phyloP scores from a whole-genome alignment of 2,888 invertebrate species.

The Caenorhabditis macrosperma region DNA sequence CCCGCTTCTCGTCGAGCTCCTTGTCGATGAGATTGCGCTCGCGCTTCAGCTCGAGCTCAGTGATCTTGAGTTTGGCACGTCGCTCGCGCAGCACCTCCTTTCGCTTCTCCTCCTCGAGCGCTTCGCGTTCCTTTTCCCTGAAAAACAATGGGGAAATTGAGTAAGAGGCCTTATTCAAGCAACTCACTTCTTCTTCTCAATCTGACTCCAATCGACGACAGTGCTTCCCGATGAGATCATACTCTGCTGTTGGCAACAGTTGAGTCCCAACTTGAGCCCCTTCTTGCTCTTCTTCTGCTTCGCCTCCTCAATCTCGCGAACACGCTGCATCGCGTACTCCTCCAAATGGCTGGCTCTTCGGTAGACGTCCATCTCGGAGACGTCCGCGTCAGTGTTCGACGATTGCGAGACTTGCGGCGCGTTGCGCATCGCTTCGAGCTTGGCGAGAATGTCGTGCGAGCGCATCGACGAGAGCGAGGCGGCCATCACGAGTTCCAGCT shows the following conservation, averaged over 20 bases:
- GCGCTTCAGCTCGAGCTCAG: conserved; percentile 59
- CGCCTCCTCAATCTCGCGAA: conserved; percentile 64
- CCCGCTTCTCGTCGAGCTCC: conserved; percentile 57
- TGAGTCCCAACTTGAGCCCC: conserved; percentile 60
- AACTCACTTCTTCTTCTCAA: conserved; percentile 64
- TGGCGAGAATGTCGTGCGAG: conserved; percentile 74
- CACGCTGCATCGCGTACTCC: conserved; percentile 69
- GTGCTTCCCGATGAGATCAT: conserved; percentile 68
- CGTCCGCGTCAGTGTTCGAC: conserved; percentile 53
- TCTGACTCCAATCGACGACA: conserved; percentile 63
- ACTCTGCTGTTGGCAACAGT: conserved; percentile 66
- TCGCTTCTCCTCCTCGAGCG: conserved; percentile 64
- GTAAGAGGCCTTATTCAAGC: neutral
- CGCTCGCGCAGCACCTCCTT: conserved; percentile 66
- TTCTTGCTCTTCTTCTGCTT: conserved; percentile 65
- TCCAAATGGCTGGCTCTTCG: conserved; percentile 73
- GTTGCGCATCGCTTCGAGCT: conserved; percentile 65
- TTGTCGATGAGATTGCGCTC: conserved; percentile 62
- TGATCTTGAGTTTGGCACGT: conserved; percentile 66
- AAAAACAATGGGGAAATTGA: conserved; percentile 15
- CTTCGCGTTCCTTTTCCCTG: conserved; percentile 62
- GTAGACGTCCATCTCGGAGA: conserved; percentile 73
- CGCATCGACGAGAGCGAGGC: conserved; percentile 75
- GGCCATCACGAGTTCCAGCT: conserved; percentile 85
- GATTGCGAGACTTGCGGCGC: conserved; percentile 30